Base-by-base conservation (phyloP, 2,113 vertebrate genomes). In the Cinclus cinclus region DNA sequence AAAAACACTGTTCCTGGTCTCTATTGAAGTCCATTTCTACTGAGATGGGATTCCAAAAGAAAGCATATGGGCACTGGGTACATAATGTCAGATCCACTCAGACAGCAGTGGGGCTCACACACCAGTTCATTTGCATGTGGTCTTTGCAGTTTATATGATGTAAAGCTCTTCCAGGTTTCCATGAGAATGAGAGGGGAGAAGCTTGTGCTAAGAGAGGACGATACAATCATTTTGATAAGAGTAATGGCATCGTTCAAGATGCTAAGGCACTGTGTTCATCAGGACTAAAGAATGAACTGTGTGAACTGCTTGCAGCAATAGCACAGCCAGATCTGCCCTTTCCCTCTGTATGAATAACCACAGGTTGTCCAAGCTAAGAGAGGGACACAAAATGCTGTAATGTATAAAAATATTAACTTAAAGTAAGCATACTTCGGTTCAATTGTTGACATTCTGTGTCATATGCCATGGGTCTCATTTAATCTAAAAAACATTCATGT, bases 31-130 rank as follows among this genome's bases (percentile, higher is more conserved):
- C 14, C 35, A 6, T 37, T 88, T 37, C 53, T 47, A 16, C 11
- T 17, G 41, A 23, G 37, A 42, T 2, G 6, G 4, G 3, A 10
- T 59, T 33, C 10, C 47, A 52, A 56, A 30, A 58, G 16, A 55
- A 13, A 68, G 1, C 7, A 3, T 3, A 6, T 11, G 52, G 25
- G 7, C 63, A 41, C n/a, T n/a, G n/a, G 4, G 9, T 52, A 1
- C 19, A 23, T 13, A 50, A 30, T 31, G 4, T 7, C 67, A 76
- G 33, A 6, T 31, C 33, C 33, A 50, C 4, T 3, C 7, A 74
- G 64, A 25, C 37, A 50, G 7, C 9, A 14, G 10, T 4, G 10
- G 9, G 11, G 14, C 8, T 37, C 35, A 37, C 35, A 37, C 35
- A 37, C 19, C 4, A 22, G 7, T 3, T 46, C 5, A 33, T 60